Percentiles rank a stretch among this genome's conserved stretches.
These are phyloP conservation scores for Pachyramphus minor DNA, from an alignment of 2,113 vertebrate species.

Conservation along the genomic window DNA sequence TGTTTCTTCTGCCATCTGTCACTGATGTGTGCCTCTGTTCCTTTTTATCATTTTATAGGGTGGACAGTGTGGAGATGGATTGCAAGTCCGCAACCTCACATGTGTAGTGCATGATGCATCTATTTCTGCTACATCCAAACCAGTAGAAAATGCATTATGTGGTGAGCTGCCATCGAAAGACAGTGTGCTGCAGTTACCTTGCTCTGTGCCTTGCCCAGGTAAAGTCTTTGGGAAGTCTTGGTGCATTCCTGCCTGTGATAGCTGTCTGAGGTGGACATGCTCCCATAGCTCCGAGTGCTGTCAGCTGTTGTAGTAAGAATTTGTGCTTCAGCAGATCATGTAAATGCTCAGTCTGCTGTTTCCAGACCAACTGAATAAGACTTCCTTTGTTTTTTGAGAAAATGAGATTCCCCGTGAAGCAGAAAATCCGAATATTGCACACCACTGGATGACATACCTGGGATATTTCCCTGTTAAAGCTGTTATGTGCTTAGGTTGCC, in stretches of 20 bases:
- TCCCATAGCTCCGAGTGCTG: neutral
- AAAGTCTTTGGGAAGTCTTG: neutral
- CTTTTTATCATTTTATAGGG: constrained; percentile 68
- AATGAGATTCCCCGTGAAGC: neutral
- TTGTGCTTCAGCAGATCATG: neutral
- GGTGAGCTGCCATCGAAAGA: constrained; percentile 72
- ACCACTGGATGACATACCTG: neutral
- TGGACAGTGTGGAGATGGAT: constrained; percentile 91
- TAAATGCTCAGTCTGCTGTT: neutral
- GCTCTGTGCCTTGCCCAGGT: constrained; percentile 93
- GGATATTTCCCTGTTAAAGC: neutral
- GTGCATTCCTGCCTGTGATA: neutral
- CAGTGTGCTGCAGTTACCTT: constrained; percentile 76
- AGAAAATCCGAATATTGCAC: neutral
- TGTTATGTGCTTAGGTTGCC: neutral
- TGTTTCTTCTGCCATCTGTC: neutral
- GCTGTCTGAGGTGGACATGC: neutral
- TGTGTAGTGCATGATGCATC: constrained; percentile 84
- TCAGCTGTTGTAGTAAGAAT: neutral
- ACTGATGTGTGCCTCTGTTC: neutral
- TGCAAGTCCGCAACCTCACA: constrained; percentile 79
- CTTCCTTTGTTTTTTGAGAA: neutral
- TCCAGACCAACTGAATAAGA: neutral
- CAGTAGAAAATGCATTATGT: constrained; percentile 75
- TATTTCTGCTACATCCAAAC: constrained; percentile 46